Base-by-base conservation (phyloP, 2,113 vertebrate species). In the Rhabdomys dilectus region DNA sequence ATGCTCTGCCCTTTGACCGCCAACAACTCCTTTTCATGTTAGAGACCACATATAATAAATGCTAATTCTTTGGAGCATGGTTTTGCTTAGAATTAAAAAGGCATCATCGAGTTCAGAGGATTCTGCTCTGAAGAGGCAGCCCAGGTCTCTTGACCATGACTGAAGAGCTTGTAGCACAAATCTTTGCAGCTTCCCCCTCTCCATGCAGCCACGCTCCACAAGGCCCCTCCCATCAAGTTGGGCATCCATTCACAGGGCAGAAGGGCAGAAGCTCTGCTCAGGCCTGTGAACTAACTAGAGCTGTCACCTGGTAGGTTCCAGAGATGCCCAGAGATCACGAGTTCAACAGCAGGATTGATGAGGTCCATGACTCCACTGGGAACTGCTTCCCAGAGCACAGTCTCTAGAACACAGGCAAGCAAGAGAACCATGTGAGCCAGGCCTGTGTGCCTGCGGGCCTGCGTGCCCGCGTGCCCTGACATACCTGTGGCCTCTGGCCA, bases 21-120 rank as follows among this genome's bases (percentile, higher is more conserved):
- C 68, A 87, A 17, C 16, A 31, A 56, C 31, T 42, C 19, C 29
- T 77, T 95, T 96, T 82, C 62, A 92, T 89, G 84, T 89, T 62
- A 64, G 92, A 93, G 85, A 75, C 48, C 42, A 88, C 78, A 93
- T 70, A 75, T 34, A 80, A 80, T 34, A 80, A 85, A 82, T 53
- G 89, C 66, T 34, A 53, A 86, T 60, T 88, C 56, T 53, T 86
- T 22, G 11, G 68, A 62, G 84, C 31, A 39, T 12, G 36, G 62
- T 73, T 88, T 89, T 62, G 76, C 31, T 92, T 53, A 89, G 73
- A 96, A 85, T 87, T 91, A 86, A 86, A 72, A 13, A 36, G 0
- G 13, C 4, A 45, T 68, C 53, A 58, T 0, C 85, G 60, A 62
- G 64, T 78, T 73, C 9, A 89, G 53, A 16, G 31, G 82, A 22